Base-by-base conservation (phyloP, 2,113 vertebrate species). In the Cyprinodon brontotheroides region DNA sequence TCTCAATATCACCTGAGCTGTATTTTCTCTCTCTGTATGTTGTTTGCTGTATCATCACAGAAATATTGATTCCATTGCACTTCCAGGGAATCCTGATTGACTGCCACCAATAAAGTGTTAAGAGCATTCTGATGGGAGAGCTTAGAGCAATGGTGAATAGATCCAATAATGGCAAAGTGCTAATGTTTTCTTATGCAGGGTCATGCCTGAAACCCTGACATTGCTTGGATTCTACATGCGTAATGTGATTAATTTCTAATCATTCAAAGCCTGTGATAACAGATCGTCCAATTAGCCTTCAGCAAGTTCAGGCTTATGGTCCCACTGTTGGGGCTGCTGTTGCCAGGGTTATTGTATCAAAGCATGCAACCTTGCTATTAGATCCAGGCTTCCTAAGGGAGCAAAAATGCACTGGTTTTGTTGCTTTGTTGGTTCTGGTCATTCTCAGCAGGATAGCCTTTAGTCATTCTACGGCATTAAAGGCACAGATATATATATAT, bases 11-110 rank as follows among this genome's bases (percentile, higher is more conserved):
- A 60, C 57, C 74, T 63, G 63, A 45, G 41, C 3, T 48, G 70
- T 68, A 36, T 57, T 53, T 50, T 10, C 65, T 43, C 64, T 48
- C 11, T 47, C 72, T 77, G 45, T 15, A 3, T 40, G 50, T 13
- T 71, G 45, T 68, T 74, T 64, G 70, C 75, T 73, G 50, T 50
- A 70, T 83, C 76, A 68, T n/a, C 4, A 40, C 59, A 63, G 60
- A 72, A 63, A 53, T 85, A 91, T 91, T 78, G 88, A 91, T 91
- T 85, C 70, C 72, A 74, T 70, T 45, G 61, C 84, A 88, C 81
- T 84, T 83, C 74, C 75, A 70, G 80, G 75, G 76, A 84, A 89
- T 40, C 73, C 67, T 81, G 85, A 90, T 65, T 43, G 80, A 81
- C 74, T 78, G 80, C 73, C 84, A 72, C 79, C 73, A 81, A 89